Evolutionary conservation across 1,140 invertebrate species (phyloP).

Genomic region (Olivierus martensii): DNA sequence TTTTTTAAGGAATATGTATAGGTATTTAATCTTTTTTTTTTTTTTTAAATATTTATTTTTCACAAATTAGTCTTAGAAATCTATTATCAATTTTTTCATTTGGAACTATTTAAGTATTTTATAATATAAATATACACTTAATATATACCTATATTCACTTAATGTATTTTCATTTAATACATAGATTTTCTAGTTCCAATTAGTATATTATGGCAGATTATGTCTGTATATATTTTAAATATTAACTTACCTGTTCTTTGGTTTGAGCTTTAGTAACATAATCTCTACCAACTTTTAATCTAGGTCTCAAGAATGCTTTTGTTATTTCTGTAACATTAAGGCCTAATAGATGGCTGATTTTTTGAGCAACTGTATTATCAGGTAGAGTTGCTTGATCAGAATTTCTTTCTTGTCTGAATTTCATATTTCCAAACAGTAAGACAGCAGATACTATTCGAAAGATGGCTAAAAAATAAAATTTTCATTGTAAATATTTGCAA

Average conservation of each 20-base stretch:
- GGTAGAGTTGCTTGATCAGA: constrained; percentile 95
- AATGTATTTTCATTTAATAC: too few species aligned
- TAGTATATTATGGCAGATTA: too few species aligned
- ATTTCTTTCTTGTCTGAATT: constrained; percentile 95
- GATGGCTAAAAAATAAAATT: constrained; percentile 48
- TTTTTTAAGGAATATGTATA: too few species aligned
- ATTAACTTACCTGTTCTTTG: constrained; percentile 70
- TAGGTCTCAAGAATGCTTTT: constrained; percentile 91
- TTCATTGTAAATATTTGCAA: not conserved
- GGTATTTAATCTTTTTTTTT: too few species aligned
- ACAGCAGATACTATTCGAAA: constrained; percentile 91
- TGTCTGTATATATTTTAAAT: too few species aligned
- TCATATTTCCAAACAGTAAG: constrained; percentile 94
- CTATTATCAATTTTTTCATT: too few species aligned
- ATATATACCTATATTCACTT: too few species aligned
- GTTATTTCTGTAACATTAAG: constrained; percentile 91
- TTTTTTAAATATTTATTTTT: too few species aligned
- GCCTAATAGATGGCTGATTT: constrained; percentile 71
- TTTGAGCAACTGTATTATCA: constrained; percentile 93
- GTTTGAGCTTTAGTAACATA: constrained; percentile 98
- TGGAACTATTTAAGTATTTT: too few species aligned
- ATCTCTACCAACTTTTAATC: constrained; percentile 96
- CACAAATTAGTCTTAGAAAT: too few species aligned
- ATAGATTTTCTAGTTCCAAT: too few species aligned
- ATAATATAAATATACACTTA: too few species aligned